phyloP scores from a whole-genome alignment of 2,888 invertebrate species.

The Teinopalpus imperialis region DNA sequence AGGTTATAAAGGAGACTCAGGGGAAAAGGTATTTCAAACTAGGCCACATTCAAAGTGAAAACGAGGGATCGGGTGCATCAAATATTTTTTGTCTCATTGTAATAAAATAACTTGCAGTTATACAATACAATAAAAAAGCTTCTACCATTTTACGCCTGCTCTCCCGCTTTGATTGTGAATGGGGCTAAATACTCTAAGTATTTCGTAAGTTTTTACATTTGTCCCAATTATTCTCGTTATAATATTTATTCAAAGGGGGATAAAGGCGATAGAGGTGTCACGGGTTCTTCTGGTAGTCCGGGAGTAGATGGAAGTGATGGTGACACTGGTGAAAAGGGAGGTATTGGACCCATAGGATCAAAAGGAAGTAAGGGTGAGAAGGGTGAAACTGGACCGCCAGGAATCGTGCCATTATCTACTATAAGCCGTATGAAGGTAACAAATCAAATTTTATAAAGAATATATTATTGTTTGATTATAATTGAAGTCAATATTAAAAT shows the following conservation, averaged over 20 bases:
- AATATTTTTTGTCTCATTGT: no score
- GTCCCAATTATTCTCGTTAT: no score
- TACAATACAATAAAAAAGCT: no score
- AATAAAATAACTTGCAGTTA: no score
- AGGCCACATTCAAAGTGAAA: no score
- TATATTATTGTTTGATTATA: background rate
- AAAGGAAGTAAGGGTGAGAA: conserved; percentile 84
- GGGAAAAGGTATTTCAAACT: conserved; percentile 46
- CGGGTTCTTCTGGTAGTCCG: conserved; percentile 65
- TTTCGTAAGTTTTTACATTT: no score
- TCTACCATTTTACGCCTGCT: no score
- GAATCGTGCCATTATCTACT: conserved; percentile 31
- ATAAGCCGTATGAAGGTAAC: conserved; percentile 37
- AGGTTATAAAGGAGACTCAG: conserved; percentile 54
- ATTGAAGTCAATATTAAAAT: background rate
- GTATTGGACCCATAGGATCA: conserved; percentile 50
- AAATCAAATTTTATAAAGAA: background rate
- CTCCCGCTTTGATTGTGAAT: no score
- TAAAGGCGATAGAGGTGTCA: conserved; percentile 85
- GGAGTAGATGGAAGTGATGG: conserved; percentile 76
- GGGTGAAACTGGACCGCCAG: conserved; percentile 84
- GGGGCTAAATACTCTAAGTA: no score
- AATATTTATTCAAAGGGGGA: conserved; percentile 77
- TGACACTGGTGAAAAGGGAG: conserved; percentile 82
- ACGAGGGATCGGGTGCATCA: no score